phyloP scores from a whole-genome alignment of 2,888 invertebrate genomes.

The Calliopum simillimum region DNA sequence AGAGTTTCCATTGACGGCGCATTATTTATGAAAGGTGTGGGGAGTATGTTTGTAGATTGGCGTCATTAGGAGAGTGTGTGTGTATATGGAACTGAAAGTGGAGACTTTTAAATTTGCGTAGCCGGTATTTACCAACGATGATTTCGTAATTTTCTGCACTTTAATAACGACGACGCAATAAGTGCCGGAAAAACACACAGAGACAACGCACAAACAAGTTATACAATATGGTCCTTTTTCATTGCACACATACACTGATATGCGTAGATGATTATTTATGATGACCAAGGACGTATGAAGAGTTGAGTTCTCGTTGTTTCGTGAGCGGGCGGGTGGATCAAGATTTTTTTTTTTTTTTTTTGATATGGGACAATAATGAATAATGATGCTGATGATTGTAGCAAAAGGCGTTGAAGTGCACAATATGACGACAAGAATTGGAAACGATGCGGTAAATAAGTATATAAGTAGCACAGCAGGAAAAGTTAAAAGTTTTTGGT shows the following conservation, averaged over 20 bases:
- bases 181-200: slow-evolving; percentile 54
- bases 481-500: neutral
- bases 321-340: neutral
- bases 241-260: too few relatives aligned
- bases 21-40: neutral
- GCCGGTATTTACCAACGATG: slow-evolving; percentile 40
- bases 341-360: neutral
- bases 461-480: neutral
- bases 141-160: slow-evolving; percentile 12
- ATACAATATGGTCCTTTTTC: slow-evolving; percentile 47
- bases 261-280: too few relatives aligned
- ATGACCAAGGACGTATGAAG: too few relatives aligned
- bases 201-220: slow-evolving; percentile 41
- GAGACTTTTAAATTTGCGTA: slow-evolving; percentile 36
- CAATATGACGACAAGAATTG: neutral
- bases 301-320: too few relatives aligned
- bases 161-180: slow-evolving; percentile 53
- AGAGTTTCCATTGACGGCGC: slow-evolving; percentile 8
- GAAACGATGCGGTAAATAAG: neutral
- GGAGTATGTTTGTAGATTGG: neutral
- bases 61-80: neutral
- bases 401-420: slow-evolving; percentile 8
- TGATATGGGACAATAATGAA: slow-evolving; percentile 17
- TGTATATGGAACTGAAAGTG: slow-evolving; percentile 3
- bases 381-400: slow-evolving; percentile 32